Percentiles rank a stretch among this genome's conserved stretches.
These are phyloP conservation scores for Trissoscelio sp. DNA, from an alignment of 2,888 invertebrate genomes.

Conservation along the genomic window DNA sequence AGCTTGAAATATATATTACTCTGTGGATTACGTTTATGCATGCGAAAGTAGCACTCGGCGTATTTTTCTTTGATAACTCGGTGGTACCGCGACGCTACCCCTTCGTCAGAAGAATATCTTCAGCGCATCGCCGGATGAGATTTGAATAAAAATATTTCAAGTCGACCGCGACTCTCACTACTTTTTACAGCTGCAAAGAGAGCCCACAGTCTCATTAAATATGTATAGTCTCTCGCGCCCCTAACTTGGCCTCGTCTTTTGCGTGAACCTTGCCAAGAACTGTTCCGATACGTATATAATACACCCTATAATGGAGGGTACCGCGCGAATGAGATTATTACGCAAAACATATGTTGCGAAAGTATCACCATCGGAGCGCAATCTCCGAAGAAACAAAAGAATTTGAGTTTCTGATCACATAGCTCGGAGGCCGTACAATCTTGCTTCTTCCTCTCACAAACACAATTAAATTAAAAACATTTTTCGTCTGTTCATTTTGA, in stretches of 20 bases:
- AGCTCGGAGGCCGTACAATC: constrained; percentile 6
- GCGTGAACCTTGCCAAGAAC: constrained; percentile 59
- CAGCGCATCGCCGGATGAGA: constrained; percentile 77
- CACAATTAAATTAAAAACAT: constrained; percentile 13
- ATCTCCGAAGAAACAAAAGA: constrained; percentile 62
- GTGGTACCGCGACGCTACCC: constrained; percentile 61
- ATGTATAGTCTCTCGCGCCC: constrained; percentile 79
- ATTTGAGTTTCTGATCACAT: constrained; percentile 45
- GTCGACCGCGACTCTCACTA: constrained; percentile 70
- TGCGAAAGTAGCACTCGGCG: constrained; percentile 79
- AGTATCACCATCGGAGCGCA: constrained; percentile 58
- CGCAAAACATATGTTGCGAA: constrained; percentile 68
- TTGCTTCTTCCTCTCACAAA: background rate
- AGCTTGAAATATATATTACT: constrained; percentile 81
- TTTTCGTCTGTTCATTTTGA: background rate
- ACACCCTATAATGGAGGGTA: constrained; percentile 68
- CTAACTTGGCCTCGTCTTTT: constrained; percentile 63
- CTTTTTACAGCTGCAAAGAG: constrained; percentile 80
- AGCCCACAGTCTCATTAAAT: constrained; percentile 81
- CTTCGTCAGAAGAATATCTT: constrained; percentile 74
- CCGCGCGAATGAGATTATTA: constrained; percentile 70
- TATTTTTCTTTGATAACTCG: constrained; percentile 83
- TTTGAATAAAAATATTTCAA: constrained; percentile 82
- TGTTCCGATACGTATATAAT: constrained; percentile 63
- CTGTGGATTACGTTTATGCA: constrained; percentile 82